Evolutionary conservation across 2,113 vertebrate genomes (phyloP), one percentile per base, ranked within the genome.

Genomic region (Drymodes brunneopygia): DNA sequence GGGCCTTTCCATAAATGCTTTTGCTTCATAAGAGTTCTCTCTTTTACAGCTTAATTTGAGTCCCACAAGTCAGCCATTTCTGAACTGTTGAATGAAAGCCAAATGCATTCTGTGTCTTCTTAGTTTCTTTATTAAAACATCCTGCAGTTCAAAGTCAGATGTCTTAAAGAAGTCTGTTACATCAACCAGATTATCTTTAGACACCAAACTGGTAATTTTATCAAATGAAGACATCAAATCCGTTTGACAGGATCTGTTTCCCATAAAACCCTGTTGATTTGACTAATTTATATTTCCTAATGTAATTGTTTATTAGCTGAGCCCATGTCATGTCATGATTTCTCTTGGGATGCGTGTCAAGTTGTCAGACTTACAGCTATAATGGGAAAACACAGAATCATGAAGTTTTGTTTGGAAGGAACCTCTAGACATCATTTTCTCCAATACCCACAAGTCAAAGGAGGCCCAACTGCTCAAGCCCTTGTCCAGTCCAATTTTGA

Each of bases 51-150:
- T 87, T 69, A n/a, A 51, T 90, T 50, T 72, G 45, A 93, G 58
- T 92, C 45, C 57, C 79, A 77, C 29, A 77, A 83, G 33, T 69
- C 88, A 94, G 23, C 35, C 85, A 90, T 95, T 92, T 94, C 88
- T 73, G 82, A 88, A 54, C 42, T 54, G 31, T 27, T 94, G 82
- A 93, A 90, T 81, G 54, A 74, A 94, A 58, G 75, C 95, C 95
- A 97, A 94, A 83, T 83, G 64, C 48, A 86, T 97, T 88, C 88
- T 92, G 19, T 86, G 71, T 82, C 74, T 75, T 90, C 90, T 78
- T 92, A 92, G 62, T 70, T 88, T 92, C 79, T 81, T 97, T 96
- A 96, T 96, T 95, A 94, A 96, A 96, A 96, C 92, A 93, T 94
- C 79, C 85, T 96, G 94, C 33, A 83, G 67, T 81, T 79, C 61